A percentile compares a stretch with the other conserved stretches of the same genome.
Evolutionary conservation across 1,140 invertebrate species (phyloP).

Genomic region (Mercenaria mercenaria): DNA sequence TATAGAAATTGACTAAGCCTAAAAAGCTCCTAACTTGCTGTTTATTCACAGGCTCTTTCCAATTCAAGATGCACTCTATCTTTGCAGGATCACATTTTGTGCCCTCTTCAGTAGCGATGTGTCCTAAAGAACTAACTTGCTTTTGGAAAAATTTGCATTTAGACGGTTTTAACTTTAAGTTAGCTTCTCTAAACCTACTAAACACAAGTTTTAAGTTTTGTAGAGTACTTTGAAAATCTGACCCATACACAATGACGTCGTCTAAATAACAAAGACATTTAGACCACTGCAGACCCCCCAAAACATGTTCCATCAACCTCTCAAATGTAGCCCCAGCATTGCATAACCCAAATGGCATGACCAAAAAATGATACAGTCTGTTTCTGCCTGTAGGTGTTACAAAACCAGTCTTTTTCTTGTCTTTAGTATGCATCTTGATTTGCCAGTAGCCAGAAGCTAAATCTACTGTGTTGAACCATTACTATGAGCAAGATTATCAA

Average conservation of each 20-base stretch:
- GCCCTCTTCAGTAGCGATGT: conserved; percentile 72
- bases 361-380: background rate
- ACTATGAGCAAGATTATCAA: background rate
- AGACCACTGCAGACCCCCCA: background rate
- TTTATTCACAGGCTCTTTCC: conserved; percentile 76
- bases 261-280: conserved; percentile 65
- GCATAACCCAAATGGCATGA: conserved; percentile 1
- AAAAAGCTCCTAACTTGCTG: conserved; percentile 76
- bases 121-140: conserved; percentile 74
- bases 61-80: conserved; percentile 76
- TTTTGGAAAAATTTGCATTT: conserved; percentile 73
- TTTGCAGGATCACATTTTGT: conserved; percentile 74
- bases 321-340: conserved; percentile 24
- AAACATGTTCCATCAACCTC: background rate
- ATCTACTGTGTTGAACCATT: background rate
- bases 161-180: conserved; percentile 71
- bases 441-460: conserved; percentile 11
- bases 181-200: conserved; percentile 66
- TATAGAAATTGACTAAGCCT: conserved; percentile 76
- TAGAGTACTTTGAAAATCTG: conserved; percentile 29
- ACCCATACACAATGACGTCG: conserved; percentile 65
- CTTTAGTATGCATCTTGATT: background rate
- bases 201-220: conserved; percentile 67
- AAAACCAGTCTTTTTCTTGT: background rate
- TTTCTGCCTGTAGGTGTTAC: background rate